Percentiles rank a stretch among this genome's conserved stretches.
Evolutionary conservation across 2,797 vertebrate genomes (phyloP).

Genomic region (Acropternis orthonyx): DNA sequence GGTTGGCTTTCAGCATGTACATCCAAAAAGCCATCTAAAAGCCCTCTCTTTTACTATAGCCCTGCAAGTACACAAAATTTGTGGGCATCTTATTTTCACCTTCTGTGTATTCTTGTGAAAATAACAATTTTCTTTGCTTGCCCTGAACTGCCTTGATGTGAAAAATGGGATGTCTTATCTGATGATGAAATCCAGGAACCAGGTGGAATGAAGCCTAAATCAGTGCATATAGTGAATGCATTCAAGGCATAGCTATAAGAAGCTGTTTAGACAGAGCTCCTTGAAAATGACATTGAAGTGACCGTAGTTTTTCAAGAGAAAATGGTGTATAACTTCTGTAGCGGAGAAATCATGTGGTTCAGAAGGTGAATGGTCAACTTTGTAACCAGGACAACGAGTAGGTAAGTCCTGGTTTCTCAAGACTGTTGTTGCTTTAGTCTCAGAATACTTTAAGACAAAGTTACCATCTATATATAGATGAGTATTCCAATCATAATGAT

Average conservation of each 20-base stretch:
- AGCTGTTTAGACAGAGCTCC: neutral
- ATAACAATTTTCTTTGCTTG: neutral
- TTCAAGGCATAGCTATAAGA: neutral
- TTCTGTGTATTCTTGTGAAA: neutral
- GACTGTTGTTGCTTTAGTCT: neutral
- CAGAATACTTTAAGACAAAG: neutral
- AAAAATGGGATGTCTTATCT: neutral
- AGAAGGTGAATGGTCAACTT: neutral
- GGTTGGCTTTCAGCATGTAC: neutral
- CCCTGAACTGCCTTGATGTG: neutral
- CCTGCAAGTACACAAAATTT: neutral
- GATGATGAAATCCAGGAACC: neutral
- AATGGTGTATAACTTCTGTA: neutral
- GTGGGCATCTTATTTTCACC: neutral
- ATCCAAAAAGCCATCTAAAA: neutral
- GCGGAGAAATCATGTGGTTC: neutral
- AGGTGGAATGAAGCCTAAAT: neutral
- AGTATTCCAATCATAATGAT: neutral
- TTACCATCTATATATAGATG: accelerated
- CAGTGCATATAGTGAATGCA: neutral
- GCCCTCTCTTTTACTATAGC: neutral
- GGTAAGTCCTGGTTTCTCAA: neutral
- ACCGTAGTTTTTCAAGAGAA: neutral
- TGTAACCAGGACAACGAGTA: neutral
- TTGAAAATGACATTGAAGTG: neutral